Conservation (phyloP, 2,888 invertebrate species). For the Melipona bicolor region DNA sequence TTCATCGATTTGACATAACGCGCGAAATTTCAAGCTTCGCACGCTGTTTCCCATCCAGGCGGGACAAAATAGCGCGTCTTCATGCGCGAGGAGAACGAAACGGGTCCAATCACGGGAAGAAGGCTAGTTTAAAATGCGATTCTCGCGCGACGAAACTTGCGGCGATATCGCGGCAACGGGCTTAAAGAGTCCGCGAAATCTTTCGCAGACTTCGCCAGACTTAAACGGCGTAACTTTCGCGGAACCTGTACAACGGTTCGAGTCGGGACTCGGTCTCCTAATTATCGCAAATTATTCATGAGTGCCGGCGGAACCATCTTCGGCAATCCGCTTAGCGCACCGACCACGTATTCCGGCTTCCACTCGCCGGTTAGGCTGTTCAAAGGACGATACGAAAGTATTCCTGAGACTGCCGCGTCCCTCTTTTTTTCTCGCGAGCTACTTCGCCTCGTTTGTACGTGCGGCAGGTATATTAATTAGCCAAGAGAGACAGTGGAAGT, state of each 20-base stretch:
- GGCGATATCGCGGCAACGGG: slow-evolving; percentile 7
- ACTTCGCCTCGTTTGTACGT: no score
- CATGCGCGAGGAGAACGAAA: no score
- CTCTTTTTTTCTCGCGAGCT: no score
- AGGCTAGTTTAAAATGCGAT: background rate
- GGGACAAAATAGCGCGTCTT: background rate
- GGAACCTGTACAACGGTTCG: slow-evolving; percentile 33
- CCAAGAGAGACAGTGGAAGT: no score
- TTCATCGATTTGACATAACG: no score
- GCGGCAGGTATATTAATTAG: no score
- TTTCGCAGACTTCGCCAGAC: slow-evolving; percentile 1
- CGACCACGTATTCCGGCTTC: background rate
- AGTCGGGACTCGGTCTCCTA: slow-evolving; percentile 36
- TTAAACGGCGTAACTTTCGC: slow-evolving; percentile 41
- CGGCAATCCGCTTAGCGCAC: slow-evolving; percentile 56
- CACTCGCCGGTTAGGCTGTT: background rate
- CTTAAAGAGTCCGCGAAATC: slow-evolving; percentile 20
- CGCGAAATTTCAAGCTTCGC: no score
- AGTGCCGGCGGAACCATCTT: slow-evolving; percentile 23
- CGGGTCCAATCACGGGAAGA: no score
- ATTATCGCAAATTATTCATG: slow-evolving; percentile 61
- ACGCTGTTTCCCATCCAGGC: no score
- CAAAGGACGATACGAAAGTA: slow-evolving; percentile 5
- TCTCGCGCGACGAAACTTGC: background rate
- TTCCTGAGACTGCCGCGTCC: no score